phyloP scores from a whole-genome alignment of 2,113 vertebrate species.

The Hemiscyllium ocellatum region DNA sequence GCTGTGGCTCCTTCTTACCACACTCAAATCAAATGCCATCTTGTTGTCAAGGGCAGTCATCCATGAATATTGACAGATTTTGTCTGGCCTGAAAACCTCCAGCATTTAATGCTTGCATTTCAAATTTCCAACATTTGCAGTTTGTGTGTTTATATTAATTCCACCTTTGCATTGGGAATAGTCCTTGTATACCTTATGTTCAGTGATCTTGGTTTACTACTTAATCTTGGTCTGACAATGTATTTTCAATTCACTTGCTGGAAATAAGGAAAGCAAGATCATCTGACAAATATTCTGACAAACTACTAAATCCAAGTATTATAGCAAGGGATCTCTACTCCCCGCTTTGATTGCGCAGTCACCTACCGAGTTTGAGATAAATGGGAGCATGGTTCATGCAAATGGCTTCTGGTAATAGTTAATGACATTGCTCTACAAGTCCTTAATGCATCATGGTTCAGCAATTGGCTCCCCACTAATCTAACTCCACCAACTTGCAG shows the following conservation, averaged over 20 bases:
- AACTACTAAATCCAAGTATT: not conserved
- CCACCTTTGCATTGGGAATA: not conserved
- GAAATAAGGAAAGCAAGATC: not conserved
- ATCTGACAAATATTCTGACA: not conserved
- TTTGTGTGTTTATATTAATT: not conserved
- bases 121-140: not conserved
- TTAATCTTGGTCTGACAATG: too few species aligned
- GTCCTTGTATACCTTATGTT: not conserved
- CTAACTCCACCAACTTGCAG: not conserved
- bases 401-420: not conserved
- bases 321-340: not conserved
- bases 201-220: not conserved
- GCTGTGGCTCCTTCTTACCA: too few species aligned
- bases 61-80: not conserved
- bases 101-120: too few species aligned
- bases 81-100: not conserved
- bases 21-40: too few species aligned
- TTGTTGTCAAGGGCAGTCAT: too few species aligned
- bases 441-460: not conserved
- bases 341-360: not conserved
- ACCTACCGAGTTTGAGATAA: not conserved
- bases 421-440: not conserved
- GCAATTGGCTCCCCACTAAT: not conserved
- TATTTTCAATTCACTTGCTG: not conserved
- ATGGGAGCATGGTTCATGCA: not conserved